Base-by-base conservation (phyloP, 2,888 invertebrate genomes). In the Erpobdella octoculata region DNA sequence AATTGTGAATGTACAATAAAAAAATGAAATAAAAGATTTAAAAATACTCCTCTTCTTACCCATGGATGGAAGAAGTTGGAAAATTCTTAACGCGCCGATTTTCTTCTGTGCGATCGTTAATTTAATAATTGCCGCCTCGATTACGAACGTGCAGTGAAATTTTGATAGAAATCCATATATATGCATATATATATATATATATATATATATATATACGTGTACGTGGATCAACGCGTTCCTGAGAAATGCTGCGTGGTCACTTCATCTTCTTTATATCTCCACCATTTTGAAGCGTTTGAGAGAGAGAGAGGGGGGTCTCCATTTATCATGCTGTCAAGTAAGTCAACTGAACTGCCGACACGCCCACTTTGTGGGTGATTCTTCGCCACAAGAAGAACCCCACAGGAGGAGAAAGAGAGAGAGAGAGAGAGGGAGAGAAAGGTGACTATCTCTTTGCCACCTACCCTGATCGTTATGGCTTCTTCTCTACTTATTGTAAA, bases 321-420 rank as follows among this genome's bases (percentile, higher is more conserved):
- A 53, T 53, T 53, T 53, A 53, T 53, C 53, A 53, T 53, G 21
- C 28, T 53, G 53, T 53, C 53, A 53, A 53, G n/a, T n/a, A n/a
- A n/a, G 21, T 53, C 53, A 28, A n/a, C 53, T n/a, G 53, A 53
- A 53, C 53, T 12, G 53, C 53, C 53, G 53, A 53, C 53, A 53
- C 53, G 28, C 53, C 53, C 28, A 53, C 53, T 53, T 53, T 53
- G 21, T n/a, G n/a, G n/a, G n/a, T n/a, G n/a, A n/a, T n/a, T n/a
- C n/a, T 28, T 21, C 21, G 53, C 53, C 28, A 25, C 53, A 12
- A 25, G 6, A 28, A 25, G 53, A 28, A 25, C 53, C 53, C 9
- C 18, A n/a, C 21, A 3, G 53, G n/a, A n/a, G n/a, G n/a, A n/a
- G n/a, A n/a, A n/a, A n/a, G n/a, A n/a, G n/a, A n/a, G n/a, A n/a